A percentile compares a stretch with the other conserved stretches of the same genome.
Evolutionary conservation across 2,797 vertebrate species (phyloP).

Genomic region (Borostomias antarcticus): DNA sequence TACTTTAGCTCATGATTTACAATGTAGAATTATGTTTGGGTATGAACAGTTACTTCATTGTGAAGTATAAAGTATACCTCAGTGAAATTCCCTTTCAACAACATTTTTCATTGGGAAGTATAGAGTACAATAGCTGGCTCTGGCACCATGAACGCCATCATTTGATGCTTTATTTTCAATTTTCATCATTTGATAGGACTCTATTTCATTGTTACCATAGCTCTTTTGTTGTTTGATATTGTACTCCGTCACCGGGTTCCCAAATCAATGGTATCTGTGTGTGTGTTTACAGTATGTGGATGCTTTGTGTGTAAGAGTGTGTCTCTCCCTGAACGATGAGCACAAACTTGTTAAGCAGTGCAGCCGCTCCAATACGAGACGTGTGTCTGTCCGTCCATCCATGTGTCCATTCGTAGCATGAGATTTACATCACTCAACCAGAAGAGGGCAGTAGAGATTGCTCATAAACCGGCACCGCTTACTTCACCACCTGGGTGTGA

Average conservation of each 20-base stretch:
- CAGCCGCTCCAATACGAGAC: no score
- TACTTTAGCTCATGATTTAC: background rate
- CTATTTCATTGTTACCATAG: background rate
- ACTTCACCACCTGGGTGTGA: no score
- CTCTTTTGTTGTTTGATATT: background rate
- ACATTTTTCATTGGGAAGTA: background rate
- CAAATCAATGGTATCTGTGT: background rate
- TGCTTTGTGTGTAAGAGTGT: background rate
- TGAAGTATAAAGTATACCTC: background rate
- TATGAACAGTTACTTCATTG: background rate
- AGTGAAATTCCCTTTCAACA: background rate
- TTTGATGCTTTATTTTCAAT: no score
- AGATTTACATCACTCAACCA: no score
- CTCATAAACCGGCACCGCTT: no score
- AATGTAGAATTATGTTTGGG: background rate
- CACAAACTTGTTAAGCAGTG: background rate
- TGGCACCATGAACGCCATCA: background rate
- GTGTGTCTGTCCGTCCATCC: no score
- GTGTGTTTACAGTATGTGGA: background rate
- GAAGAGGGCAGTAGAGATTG: no score
- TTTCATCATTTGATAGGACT: background rate
- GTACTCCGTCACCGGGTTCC: background rate
- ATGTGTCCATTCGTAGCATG: no score
- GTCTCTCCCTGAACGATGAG: background rate
- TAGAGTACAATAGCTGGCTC: background rate